phyloP scores from a whole-genome alignment of 2,113 vertebrate genomes.

The Rhineura floridana region DNA sequence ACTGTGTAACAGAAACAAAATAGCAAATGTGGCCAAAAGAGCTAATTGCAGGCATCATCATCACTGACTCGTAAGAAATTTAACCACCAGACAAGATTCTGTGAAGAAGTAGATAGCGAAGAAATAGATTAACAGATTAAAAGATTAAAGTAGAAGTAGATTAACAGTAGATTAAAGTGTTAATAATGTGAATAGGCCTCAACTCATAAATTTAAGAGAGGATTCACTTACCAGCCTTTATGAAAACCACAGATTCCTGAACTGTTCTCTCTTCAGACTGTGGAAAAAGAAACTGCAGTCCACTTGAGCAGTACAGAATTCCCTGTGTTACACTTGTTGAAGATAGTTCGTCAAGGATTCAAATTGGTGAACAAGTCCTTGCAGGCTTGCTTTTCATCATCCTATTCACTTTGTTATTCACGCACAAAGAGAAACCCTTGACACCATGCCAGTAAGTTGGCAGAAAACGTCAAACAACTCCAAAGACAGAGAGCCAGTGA shows the following conservation, averaged over 20 bases:
- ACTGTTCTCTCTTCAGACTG: slow-evolving; percentile 38
- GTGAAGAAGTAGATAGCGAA: not conserved
- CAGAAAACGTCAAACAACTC: slow-evolving; percentile 60
- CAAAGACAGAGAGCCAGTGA: slow-evolving; percentile 45
- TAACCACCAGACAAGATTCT: slow-evolving; percentile 39
- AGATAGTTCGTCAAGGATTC: slow-evolving; percentile 63
- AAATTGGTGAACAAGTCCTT: slow-evolving; percentile 61
- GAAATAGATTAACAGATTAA: no score
- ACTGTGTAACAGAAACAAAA: slow-evolving; percentile 60
- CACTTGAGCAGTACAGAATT: slow-evolving; percentile 46
- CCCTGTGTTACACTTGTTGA: slow-evolving; percentile 64
- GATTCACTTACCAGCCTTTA: slow-evolving; percentile 59
- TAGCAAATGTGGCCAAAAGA: slow-evolving; percentile 60
- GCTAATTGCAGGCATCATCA: slow-evolving; percentile 55
- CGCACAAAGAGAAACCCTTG: slow-evolving; percentile 55
- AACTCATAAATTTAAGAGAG: slow-evolving; percentile 18
- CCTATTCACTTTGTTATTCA: slow-evolving; percentile 36
- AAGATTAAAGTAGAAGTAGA: no score
- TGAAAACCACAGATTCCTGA: slow-evolving; percentile 39
- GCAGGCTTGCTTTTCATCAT: slow-evolving; percentile 57
- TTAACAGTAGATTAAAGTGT: no score
- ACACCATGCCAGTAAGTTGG: slow-evolving; percentile 45
- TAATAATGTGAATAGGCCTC: not conserved
- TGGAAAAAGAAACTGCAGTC: slow-evolving; percentile 34
- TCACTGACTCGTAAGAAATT: slow-evolving; percentile 48